A percentile compares a stretch with the other conserved stretches of the same genome.
Conservation (phyloP, 2,113 vertebrate genomes). For the Sminthopsis crassicaudata region DNA sequence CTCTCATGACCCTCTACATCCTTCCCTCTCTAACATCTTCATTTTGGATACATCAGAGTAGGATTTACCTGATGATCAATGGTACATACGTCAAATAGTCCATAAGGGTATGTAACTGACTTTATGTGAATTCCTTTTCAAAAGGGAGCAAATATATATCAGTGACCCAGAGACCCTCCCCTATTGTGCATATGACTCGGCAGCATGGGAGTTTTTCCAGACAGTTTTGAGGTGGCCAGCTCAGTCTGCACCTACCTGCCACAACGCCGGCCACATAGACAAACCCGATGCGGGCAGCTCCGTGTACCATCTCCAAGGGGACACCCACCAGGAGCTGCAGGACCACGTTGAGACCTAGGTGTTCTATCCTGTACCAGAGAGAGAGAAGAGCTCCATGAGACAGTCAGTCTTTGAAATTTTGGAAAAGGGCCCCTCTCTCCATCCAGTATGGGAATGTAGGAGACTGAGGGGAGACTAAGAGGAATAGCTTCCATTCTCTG, state of each 20-base stretch:
- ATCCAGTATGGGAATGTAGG: background rate
- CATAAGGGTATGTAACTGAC: background rate
- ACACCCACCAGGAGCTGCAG: slow-evolving; percentile 98
- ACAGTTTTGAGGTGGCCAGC: rapidly evolving
- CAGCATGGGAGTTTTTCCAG: background rate
- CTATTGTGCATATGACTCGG: background rate
- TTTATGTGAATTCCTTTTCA: background rate
- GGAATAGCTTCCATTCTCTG: background rate
- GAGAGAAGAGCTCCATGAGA: slow-evolving; percentile 37
- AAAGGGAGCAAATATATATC: no score
- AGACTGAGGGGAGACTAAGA: background rate
- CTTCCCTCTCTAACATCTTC: background rate
- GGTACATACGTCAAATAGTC: background rate
- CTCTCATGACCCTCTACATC: background rate
- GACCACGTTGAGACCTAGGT: slow-evolving; percentile 95
- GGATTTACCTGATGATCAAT: background rate
- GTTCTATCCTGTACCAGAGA: slow-evolving; percentile 92
- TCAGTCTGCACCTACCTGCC: slow-evolving; percentile 88
- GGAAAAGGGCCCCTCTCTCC: background rate
- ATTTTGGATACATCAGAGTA: background rate
- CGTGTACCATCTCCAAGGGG: slow-evolving; percentile 98
- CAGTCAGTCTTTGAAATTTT: background rate
- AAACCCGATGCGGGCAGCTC: slow-evolving; percentile 93
- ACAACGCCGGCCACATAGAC: slow-evolving; percentile 95
- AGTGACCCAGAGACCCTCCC: no score